Conservation (phyloP, 1,140 invertebrate genomes). For the Zaprionus ornatus region DNA sequence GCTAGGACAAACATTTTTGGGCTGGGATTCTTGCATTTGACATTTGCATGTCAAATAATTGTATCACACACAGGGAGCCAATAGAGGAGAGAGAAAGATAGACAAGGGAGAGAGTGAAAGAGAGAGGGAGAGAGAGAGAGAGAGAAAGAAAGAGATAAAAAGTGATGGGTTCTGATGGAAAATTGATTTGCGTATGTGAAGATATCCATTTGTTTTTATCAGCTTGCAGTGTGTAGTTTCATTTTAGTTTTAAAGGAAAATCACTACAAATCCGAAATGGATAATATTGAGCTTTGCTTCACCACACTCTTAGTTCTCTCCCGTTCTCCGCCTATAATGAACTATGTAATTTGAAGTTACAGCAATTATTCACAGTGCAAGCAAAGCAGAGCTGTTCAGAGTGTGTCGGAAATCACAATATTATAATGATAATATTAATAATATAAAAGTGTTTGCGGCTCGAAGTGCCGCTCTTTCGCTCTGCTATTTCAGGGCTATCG, state of each 20-base stretch:
- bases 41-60: conserved; percentile 53
- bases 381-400: background rate
- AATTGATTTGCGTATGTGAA: background rate
- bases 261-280: background rate
- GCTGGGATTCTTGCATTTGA: conserved; percentile 50
- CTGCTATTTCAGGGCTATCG: background rate
- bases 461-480: background rate
- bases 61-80: conserved; percentile 16
- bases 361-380: background rate
- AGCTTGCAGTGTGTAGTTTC: background rate
- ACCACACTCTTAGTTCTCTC: background rate
- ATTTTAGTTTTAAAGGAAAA: background rate
- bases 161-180: background rate
- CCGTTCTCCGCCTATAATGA: background rate
- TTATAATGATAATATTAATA: background rate
- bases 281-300: background rate
- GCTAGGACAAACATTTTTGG: conserved; percentile 59
- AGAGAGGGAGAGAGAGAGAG: background rate
- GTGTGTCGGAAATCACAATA: background rate
- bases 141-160: background rate
- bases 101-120: background rate
- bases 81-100: background rate
- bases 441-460: background rate
- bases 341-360: background rate
- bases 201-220: conserved; percentile 11